Evolutionary conservation across 2,113 vertebrate species (phyloP), one percentile per base, ranked within the genome.

Genomic region (Urocolius indicus): DNA sequence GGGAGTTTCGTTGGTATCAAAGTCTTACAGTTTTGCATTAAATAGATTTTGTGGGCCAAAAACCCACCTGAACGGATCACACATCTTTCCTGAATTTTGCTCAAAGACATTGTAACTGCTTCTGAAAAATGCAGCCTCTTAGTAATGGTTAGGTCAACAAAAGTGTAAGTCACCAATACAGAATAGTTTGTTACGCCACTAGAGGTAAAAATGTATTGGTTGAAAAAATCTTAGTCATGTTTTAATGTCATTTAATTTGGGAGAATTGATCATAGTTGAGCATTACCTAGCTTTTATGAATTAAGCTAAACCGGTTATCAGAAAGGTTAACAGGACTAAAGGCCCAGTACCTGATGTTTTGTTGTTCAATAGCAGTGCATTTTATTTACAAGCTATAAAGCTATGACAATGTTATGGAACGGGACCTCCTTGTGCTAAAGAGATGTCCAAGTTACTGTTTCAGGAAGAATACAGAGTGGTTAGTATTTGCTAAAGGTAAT

Each of bases 1-100:
- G 80, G 71, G 94, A 93, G 95, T 93, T 96, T 95, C 83, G 49
- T 90, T 88, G n/a, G 8, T 92, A 78, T 89, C 49, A 94, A 18
- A 66, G 32, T 65, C 29, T 54, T 83, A 77, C 10, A 82, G 58
- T 89, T 93, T 84, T 63, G 71, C 41, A n/a, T 76, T 71, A 84
- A 84, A 58, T 87, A 57, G 7, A 36, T 79, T 89, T 92, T 34
- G 77, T 38, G 41, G 85, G 75, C n/a, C 14, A 69, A 78, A 95
- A 89, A 49, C 67, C 19, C n/a, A 76, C 20, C 71, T 49, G 48
- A 93, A 83, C 24, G 9, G 63, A 74, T 34, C 27, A 80, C 32
- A 61, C 7, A 63, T 54, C 13, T 69, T 93, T 93, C 34, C 21
- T 80, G 71, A 85, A 77, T 94, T 91, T 92, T 86, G 16, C 82